Evolutionary conservation across 2,113 vertebrate species (phyloP), one percentile per base, ranked within the genome.

Genomic region (Ptilorrhoa leucosticta): DNA sequence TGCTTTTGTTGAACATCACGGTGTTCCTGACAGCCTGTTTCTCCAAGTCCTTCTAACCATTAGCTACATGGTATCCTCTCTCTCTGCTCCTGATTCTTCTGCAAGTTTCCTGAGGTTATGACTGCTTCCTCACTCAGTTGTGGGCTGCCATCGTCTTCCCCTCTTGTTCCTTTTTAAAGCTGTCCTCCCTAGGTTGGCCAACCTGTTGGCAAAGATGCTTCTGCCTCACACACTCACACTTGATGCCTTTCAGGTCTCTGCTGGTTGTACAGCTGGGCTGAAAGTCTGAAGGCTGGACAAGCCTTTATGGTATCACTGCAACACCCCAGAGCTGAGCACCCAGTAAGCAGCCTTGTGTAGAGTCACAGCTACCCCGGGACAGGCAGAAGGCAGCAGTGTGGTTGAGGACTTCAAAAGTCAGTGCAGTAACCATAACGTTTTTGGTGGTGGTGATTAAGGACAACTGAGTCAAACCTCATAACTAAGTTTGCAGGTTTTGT

Each of bases 321-420:
- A 10, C 5, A 4, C 1, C 13, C 40, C 45, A 51, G 42, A 78
- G 6, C 23, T 28, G 10, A 87, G 12, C 0, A 0, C 10, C 18
- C 56, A 28, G 53, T 23, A 47, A 56, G 21, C 20, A 77, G 26
- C 51, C 21, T 39, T 22, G 19, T 4, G 39, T 7, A 19, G 47
- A 9, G 33, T 37, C 68, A 66, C 70, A 73, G 63, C 37, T 27
- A 17, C 13, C 37, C 14, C 5, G 31, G 17, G 23, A 24, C 9
- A 57, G 40, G 27, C 58, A 68, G 50, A 73, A 37, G 10, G 24
- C 66, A 61, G 37, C 7, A 24, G 24, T 6, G 31, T 12, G 24
- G 31, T 18, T 6, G 2, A 53, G 33, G 33, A 23, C 33, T 65
- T 39, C 40, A 56, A 30, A 51, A 48, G 16, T 18, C 60, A 61